Conservation (phyloP, 2,888 invertebrate species). For the Xestia ashworthii region DNA sequence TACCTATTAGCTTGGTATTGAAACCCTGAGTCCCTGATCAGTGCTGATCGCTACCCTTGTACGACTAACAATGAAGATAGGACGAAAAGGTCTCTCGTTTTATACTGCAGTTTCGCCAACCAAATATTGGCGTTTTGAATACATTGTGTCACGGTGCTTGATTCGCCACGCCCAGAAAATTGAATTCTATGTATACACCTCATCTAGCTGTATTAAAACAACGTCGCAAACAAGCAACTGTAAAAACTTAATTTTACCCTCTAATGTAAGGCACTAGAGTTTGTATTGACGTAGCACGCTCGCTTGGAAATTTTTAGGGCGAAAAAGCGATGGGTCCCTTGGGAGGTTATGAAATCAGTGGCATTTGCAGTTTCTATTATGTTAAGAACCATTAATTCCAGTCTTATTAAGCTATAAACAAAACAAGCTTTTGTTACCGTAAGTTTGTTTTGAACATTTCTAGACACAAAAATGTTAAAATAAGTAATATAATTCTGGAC, state of each 20-base stretch:
- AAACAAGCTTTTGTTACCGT: conserved; percentile 82
- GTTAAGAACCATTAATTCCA: conserved; percentile 90
- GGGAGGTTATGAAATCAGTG: conserved; percentile 92
- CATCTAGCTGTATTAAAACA: conserved; percentile 78
- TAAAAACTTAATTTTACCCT: conserved; percentile 65
- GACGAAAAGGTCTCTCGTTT: conserved; percentile 84
- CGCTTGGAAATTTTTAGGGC: conserved; percentile 83
- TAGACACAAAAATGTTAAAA: conserved; percentile 15
- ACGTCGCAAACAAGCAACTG: conserved; percentile 72
- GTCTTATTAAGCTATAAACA: conserved; percentile 89
- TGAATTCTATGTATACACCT: conserved; percentile 89
- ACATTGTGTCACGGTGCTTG: conserved; percentile 90
- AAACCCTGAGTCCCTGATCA: conserved; percentile 69
- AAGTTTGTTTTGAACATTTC: conserved; percentile 55
- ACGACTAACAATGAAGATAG: conserved; percentile 80
- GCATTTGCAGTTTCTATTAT: conserved; percentile 92
- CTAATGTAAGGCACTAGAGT: conserved; percentile 67
- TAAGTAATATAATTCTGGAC: background rate
- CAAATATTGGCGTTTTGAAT: conserved; percentile 89
- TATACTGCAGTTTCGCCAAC: conserved; percentile 87
- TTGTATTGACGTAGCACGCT: conserved; percentile 64
- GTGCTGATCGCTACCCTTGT: conserved; percentile 79
- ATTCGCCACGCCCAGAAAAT: conserved; percentile 91
- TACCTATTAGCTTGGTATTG: conserved; percentile 68
- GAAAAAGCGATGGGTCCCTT: conserved; percentile 89